Base-by-base conservation (phyloP, 2,888 invertebrate species). In the Drosophila helvetica region DNA sequence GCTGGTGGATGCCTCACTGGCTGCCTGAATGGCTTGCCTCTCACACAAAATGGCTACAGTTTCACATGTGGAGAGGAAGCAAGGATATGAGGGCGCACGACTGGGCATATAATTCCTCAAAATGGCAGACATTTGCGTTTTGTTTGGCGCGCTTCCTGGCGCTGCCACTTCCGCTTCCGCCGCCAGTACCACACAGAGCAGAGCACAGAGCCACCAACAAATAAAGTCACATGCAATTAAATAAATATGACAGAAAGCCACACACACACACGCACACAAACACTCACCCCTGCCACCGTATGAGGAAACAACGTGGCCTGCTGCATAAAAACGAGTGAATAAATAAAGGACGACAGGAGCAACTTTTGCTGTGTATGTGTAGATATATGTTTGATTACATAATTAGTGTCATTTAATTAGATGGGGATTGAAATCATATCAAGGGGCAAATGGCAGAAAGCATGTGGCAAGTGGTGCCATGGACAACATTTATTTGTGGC, bases 101-200 rank as follows among this genome's bases (percentile, higher is more conserved):
- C 66, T 64, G 80, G 75, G 81, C 76, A 86, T 75, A 79, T 82
- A 78, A 80, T 85, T 87, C 82, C 79, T 85, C 86, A 84, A 84
- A 84, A 84, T 85, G 73, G 77, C 88, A 87, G 86, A 88, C 88
- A 86, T 86, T 86, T 88, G 88, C 80, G 88, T 88, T 85, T 56
- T 86, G 88, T 79, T 80, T 84, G 86, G 86, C 75, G 80, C 88
- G 80, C 80, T 88, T 86, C 85, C 85, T 84, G 85, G 79, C 88
- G 86, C 88, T 83, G 86, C 88, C 88, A 87, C 80, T 80, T 85
- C 87, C 84, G 88, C 54, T 85, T 87, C 84, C 84, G 87, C 52
- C 33, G 12, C 1, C 73, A 57, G 63, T 73, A 71, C 68, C 30
- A 62, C 33, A 58, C 66, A 67, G 30, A 33, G 30, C 1, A 4